Evolutionary conservation across 2,113 vertebrate species (phyloP).

Genomic region (Indicator indicator): DNA sequence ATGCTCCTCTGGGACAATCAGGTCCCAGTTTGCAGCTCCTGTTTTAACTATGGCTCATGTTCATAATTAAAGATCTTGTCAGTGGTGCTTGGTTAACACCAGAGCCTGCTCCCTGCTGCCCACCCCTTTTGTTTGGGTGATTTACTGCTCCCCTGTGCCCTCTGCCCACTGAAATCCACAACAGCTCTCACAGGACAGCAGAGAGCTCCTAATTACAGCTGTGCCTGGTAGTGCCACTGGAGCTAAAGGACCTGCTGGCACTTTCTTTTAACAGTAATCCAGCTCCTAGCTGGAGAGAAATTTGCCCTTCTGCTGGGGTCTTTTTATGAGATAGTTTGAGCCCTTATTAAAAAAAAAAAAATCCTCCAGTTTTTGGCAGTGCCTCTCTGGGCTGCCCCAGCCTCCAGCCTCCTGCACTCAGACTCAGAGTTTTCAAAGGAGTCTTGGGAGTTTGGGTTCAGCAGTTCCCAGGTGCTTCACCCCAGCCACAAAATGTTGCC

Average conservation of each 20-base stretch:
- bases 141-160: slow-evolving; percentile 62
- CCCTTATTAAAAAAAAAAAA: slow-evolving; percentile 68
- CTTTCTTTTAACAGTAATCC: slow-evolving; percentile 54
- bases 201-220: slow-evolving; percentile 49
- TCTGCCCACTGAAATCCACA: slow-evolving; percentile 58
- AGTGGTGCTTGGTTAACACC: slow-evolving; percentile 9
- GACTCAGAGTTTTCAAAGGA: background rate
- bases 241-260: slow-evolving; percentile 66
- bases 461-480: background rate
- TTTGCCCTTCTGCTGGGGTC: slow-evolving; percentile 31
- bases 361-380: background rate
- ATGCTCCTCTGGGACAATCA: background rate
- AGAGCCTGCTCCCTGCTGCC: slow-evolving; percentile 57
- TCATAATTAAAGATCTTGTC: slow-evolving; percentile 46
- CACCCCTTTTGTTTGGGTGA: slow-evolving; percentile 54
- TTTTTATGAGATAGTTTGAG: slow-evolving; percentile 65
- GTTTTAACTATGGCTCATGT: slow-evolving; percentile 32
- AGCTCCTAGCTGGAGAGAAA: slow-evolving; percentile 64
- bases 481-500: background rate
- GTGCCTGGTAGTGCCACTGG: slow-evolving; percentile 54
- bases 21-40: background rate
- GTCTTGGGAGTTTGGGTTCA: background rate
- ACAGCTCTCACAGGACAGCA: slow-evolving; percentile 31
- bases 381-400: accelerated
- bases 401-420: background rate